Conservation (phyloP, 1,140 invertebrate species). For the Formica exsecta region DNA sequence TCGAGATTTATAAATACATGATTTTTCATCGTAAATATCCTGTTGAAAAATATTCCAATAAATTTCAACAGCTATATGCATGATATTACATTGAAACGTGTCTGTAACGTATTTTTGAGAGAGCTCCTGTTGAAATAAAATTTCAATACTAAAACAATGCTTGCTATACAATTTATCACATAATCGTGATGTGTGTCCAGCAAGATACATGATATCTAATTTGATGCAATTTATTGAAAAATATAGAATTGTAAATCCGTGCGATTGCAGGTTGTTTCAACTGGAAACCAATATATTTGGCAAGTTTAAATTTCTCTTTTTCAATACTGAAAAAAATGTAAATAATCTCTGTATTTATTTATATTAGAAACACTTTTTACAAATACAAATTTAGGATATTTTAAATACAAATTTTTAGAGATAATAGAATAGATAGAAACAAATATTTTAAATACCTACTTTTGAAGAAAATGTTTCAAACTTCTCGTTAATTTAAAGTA, state of each 20-base stretch:
- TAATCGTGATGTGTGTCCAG: not conserved
- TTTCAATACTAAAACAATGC: slow-evolving; percentile 23
- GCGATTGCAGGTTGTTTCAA: not conserved
- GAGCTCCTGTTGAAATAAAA: slow-evolving; percentile 41
- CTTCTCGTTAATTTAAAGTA: not conserved
- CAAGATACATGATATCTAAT: slow-evolving; percentile 24
- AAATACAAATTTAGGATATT: not conserved
- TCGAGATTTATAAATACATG: not conserved
- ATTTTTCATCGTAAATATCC: slow-evolving; percentile 63
- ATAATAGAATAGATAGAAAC: not conserved
- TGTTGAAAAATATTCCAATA: slow-evolving; percentile 39
- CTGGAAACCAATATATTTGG: not conserved
- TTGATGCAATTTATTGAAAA: slow-evolving; percentile 37
- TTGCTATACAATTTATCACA: slow-evolving; percentile 28
- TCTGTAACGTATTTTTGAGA: slow-evolving; percentile 34
- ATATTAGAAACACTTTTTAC: not conserved
- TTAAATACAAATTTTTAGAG: not conserved
- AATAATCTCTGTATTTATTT: slow-evolving; percentile 38
- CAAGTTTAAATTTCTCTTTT: not conserved
- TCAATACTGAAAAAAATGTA: slow-evolving; percentile 24
- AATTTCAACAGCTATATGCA: slow-evolving; percentile 15
- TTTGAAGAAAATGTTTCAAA: not conserved
- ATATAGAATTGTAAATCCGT: slow-evolving; percentile 10
- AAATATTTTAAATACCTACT: not conserved
- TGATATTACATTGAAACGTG: too few relatives aligned